These are phyloP conservation scores for Ceratina japonica DNA, from an alignment of 1,140 invertebrate genomes.

Conservation along the genomic window DNA sequence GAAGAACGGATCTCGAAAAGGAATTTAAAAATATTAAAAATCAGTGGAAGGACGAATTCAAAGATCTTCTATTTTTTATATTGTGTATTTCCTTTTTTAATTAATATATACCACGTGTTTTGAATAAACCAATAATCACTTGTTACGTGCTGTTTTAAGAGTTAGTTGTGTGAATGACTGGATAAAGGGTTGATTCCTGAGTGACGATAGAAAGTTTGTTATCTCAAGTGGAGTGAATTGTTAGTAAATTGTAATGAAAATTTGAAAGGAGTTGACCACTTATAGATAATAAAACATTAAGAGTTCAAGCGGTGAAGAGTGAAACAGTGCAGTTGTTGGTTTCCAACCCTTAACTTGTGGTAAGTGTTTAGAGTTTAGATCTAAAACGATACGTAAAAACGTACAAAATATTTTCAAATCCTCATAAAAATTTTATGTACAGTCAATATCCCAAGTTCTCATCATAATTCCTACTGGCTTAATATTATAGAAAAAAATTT, in stretches of 20 bases:
- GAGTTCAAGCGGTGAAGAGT: background rate
- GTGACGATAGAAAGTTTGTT: background rate
- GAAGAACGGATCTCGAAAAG: background rate
- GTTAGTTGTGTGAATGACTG: background rate
- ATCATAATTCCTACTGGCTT: no score
- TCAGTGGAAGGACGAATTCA: background rate
- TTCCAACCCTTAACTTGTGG: conserved; percentile 16
- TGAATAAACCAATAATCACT: no score
- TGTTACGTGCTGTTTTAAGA: no score
- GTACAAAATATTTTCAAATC: no score
- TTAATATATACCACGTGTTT: no score
- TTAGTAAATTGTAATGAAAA: background rate
- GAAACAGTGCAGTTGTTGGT: background rate
- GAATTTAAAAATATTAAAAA: background rate
- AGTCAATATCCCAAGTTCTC: no score
- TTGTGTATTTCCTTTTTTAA: background rate
- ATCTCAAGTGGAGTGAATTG: background rate
- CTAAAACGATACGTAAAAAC: no score
- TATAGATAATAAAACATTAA: background rate
- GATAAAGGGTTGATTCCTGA: background rate
- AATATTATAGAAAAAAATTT: no score
- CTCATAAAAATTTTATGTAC: no score
- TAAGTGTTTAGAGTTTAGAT: background rate
- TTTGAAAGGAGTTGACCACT: conserved; percentile 8
- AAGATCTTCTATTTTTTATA: no score